Evolutionary conservation across 2,113 vertebrate species (phyloP), one percentile per base, ranked within the genome.

Genomic region (Ameiurus melas): DNA sequence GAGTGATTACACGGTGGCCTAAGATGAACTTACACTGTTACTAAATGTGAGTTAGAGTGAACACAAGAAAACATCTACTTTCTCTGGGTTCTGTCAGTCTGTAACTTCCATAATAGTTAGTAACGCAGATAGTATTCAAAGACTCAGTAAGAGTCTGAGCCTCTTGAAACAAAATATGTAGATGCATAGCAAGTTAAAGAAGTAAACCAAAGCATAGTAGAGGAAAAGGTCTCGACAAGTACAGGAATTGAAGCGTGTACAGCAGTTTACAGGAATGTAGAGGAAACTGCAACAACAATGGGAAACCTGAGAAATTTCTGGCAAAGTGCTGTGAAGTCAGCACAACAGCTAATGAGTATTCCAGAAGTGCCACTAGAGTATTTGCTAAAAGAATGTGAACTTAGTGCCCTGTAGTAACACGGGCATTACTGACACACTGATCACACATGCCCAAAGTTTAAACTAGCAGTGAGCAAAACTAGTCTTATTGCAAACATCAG

Each of bases 201-300:
- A 39, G 9, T 62, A 60, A 60, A 64, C 3, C 58, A 43, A 43
- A 83, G 58, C 2, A 36, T 10, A 47, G 9, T 16, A 83, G 3
- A 25, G 58, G 58, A 83, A 64, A 57, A 57, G 27, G 22, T 25
- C 30, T 70, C 4, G 20, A 9, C 19, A 20, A n/a, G 8, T 80
- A 51, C 78, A 36, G 2, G 36, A 36, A 57, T 80, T 57, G 51
- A 57, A 57, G n/a, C 6, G 19, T 80, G n/a, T 30, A 30, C 7
- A 55, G 5, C 47, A 51, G 19, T 80, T 16, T 30, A 30, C 7
- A 55, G 5, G 25, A 51, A n/a, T 79, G 73, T 33, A 51, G 17
- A 57, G 79, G 79, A 81, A 81, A 83, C 58, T 43, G 81, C 12
- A 83, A 64, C 13, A 55, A 80, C 58, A 83, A 62, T 83, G 36